Evolutionary conservation across 2,113 vertebrate genomes (phyloP).

Genomic region (Nyctereutes procyonoides): DNA sequence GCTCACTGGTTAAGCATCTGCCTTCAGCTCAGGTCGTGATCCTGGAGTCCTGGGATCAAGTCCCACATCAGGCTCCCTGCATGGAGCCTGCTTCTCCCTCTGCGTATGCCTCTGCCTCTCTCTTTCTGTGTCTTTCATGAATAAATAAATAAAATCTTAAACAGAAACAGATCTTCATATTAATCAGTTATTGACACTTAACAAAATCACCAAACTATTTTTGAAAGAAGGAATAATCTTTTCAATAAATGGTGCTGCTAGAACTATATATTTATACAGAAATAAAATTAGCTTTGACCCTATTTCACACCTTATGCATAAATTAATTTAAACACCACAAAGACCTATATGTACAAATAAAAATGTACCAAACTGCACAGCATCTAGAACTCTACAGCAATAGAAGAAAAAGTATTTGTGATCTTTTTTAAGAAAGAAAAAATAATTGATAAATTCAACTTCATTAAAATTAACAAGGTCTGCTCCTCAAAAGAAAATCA

Average conservation of each 20-base stretch:
- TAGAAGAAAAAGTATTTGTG: background rate
- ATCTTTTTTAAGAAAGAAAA: background rate
- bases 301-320: background rate
- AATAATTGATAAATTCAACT: background rate
- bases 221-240: background rate
- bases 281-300: background rate
- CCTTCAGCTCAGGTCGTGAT: no score
- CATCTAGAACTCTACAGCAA: background rate
- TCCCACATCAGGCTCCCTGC: no score
- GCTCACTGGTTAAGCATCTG: no score
- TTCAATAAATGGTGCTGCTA: background rate
- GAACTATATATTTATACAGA: background rate
- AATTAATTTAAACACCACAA: background rate
- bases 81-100: no score
- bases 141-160: no score
- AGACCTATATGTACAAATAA: background rate
- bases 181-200: no score
- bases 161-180: background rate
- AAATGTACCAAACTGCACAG: background rate
- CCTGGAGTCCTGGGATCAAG: no score
- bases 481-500: background rate
- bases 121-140: no score
- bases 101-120: no score
- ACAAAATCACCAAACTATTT: background rate
- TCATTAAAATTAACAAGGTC: background rate